phyloP scores from a whole-genome alignment of 2,888 invertebrate genomes.

The Lasioglossum figueresi region DNA sequence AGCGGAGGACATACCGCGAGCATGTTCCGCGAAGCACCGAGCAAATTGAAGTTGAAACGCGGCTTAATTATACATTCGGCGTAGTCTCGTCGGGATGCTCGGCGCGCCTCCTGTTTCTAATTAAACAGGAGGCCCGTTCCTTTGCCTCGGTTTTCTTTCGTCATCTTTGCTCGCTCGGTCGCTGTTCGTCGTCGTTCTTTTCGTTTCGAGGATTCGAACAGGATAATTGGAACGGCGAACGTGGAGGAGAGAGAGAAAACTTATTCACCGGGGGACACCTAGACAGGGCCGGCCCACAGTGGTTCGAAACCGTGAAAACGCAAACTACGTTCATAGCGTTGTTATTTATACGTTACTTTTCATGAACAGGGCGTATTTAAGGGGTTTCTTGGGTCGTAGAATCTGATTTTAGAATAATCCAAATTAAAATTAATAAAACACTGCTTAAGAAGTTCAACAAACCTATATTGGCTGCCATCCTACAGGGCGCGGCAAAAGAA shows the following conservation, averaged over 20 bases:
- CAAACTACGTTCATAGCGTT: no score
- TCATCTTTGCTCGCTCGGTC: background rate
- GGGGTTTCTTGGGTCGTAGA: no score
- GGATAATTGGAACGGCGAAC: constrained; percentile 25
- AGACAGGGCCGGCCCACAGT: no score
- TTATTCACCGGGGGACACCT: background rate
- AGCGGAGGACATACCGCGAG: background rate
- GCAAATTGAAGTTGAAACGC: constrained; percentile 12
- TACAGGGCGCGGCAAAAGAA: no score
- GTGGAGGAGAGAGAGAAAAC: background rate
- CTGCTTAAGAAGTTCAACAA: no score
- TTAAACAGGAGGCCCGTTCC: constrained; percentile 22
- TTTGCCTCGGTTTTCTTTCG: background rate
- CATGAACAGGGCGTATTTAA: no score
- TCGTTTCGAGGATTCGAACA: background rate
- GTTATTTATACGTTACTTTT: no score
- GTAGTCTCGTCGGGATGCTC: constrained; percentile 5
- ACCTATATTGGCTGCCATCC: no score
- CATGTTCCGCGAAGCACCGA: background rate
- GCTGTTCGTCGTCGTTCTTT: background rate
- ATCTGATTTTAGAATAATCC: no score
- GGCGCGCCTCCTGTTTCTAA: constrained; percentile 26
- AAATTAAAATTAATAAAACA: no score
- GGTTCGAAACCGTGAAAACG: no score
- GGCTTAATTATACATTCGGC: constrained; percentile 35